Conservation (phyloP, 2,113 vertebrate genomes). For the Charina bottae region DNA sequence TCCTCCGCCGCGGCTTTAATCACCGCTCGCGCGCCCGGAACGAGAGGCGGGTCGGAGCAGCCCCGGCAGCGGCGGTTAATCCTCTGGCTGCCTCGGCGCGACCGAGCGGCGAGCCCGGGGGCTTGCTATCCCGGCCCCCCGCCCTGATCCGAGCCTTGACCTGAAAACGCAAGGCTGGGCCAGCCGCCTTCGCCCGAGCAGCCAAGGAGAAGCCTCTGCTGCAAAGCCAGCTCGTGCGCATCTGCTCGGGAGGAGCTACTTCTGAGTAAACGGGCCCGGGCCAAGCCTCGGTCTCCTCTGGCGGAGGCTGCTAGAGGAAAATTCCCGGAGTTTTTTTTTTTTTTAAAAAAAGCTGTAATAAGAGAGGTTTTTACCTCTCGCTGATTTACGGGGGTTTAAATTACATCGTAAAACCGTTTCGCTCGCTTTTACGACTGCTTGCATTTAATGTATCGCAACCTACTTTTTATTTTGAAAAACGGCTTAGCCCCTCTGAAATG, state of each 20-base stretch:
- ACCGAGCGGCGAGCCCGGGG: background rate
- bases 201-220: too few species aligned
- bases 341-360: background rate
- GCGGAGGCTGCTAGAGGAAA: too few species aligned
- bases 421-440: background rate
- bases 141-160: too few species aligned
- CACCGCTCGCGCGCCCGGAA: background rate
- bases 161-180: too few species aligned
- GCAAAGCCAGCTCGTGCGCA: too few species aligned
- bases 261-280: too few species aligned
- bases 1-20: too few species aligned
- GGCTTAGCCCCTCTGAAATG: background rate
- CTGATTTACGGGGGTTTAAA: background rate
- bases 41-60: background rate
- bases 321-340: background rate
- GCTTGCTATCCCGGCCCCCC: background rate
- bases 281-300: too few species aligned
- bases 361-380: background rate
- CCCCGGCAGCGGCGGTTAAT: too few species aligned
- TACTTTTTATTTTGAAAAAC: background rate
- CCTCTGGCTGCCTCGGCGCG: too few species aligned
- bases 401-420: background rate
- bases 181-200: too few species aligned
- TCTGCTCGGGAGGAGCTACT: too few species aligned
- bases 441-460: background rate